Conservation (phyloP, 2,888 invertebrate genomes). For the Plebejus argus region DNA sequence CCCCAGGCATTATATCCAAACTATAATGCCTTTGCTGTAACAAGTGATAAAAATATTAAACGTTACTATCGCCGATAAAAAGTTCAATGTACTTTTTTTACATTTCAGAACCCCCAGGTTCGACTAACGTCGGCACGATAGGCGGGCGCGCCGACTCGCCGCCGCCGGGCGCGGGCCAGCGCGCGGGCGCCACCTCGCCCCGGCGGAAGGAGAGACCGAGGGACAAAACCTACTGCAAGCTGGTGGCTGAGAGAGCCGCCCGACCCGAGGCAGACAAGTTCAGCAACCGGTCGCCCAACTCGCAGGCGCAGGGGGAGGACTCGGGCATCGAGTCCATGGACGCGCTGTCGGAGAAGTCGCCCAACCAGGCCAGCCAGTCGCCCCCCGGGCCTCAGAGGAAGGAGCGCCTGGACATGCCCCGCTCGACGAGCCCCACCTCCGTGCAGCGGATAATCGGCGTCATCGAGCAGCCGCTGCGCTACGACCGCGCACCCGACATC, state of each 20-base stretch:
- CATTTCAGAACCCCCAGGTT: constrained; percentile 79
- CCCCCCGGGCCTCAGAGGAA: constrained; percentile 78
- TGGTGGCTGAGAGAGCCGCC: constrained; percentile 72
- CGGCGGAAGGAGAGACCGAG: constrained; percentile 69
- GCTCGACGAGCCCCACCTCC: constrained; percentile 67
- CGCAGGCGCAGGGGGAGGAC: constrained; percentile 88
- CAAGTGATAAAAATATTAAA: background rate
- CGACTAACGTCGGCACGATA: constrained; percentile 86
- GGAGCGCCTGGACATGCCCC: constrained; percentile 70
- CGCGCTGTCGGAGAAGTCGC: constrained; percentile 94
- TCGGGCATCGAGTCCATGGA: constrained; percentile 97
- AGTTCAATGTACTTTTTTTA: constrained; percentile 39
- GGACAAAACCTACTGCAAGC: constrained; percentile 80
- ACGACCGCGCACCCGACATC: constrained; percentile 67
- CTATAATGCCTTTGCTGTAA: background rate
- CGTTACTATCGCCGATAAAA: background rate
- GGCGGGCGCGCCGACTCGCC: constrained; percentile 63
- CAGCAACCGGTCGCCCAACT: constrained; percentile 70
- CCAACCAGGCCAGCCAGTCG: constrained; percentile 91
- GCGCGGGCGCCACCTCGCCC: constrained; percentile 56
- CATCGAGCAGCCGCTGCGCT: constrained; percentile 59
- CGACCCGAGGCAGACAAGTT: constrained; percentile 60
- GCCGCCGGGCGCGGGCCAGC: constrained; percentile 54
- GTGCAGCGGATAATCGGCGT: constrained; percentile 75
- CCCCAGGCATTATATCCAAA: background rate